Percentiles rank a stretch among this genome's conserved stretches.
Evolutionary conservation across 2,797 vertebrate species (phyloP).

Genomic region (Melanotaenia nigrans): DNA sequence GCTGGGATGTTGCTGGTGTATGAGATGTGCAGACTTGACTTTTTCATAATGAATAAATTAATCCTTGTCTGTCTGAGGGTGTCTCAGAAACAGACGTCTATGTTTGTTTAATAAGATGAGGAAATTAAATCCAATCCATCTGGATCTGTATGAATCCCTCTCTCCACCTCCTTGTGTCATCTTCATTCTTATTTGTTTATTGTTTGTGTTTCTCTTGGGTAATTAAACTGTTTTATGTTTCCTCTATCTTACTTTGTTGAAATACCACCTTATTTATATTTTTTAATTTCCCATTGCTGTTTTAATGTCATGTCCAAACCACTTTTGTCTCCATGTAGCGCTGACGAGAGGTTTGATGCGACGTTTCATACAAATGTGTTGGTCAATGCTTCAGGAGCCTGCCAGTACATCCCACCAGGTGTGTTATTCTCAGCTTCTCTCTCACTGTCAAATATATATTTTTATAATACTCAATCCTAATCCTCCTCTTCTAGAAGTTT

Average conservation of each 20-base stretch:
- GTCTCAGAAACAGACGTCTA: not conserved
- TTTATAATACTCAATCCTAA: not conserved
- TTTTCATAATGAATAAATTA: slow-evolving; percentile 2
- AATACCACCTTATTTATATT: not conserved
- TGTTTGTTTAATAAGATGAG: slow-evolving; percentile 53
- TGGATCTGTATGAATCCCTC: slow-evolving; percentile 41
- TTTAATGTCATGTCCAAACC: slow-evolving; percentile 5
- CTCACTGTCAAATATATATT: not conserved
- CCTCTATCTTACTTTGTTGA: not conserved
- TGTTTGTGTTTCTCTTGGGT: slow-evolving; percentile 10
- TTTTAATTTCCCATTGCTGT: not conserved
- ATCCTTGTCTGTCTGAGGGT: slow-evolving; percentile 24
- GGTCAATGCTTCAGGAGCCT: slow-evolving; percentile 88
- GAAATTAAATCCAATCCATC: slow-evolving; percentile 43
- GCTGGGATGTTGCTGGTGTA: not conserved
- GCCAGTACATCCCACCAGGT: slow-evolving; percentile 95
- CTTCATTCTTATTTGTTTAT: slow-evolving; percentile 25
- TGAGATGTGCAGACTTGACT: not conserved
- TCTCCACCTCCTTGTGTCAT: slow-evolving; percentile 20
- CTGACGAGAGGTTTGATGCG: slow-evolving; percentile 92
- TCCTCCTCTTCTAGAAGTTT: not conserved
- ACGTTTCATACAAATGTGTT: slow-evolving; percentile 94
- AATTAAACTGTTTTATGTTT: slow-evolving; percentile 6
- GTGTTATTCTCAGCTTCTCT: slow-evolving; percentile 29
- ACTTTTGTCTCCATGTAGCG: slow-evolving; percentile 71